Conservation (phyloP, 2,888 invertebrate species). For the Parascotia fuliginaria region DNA sequence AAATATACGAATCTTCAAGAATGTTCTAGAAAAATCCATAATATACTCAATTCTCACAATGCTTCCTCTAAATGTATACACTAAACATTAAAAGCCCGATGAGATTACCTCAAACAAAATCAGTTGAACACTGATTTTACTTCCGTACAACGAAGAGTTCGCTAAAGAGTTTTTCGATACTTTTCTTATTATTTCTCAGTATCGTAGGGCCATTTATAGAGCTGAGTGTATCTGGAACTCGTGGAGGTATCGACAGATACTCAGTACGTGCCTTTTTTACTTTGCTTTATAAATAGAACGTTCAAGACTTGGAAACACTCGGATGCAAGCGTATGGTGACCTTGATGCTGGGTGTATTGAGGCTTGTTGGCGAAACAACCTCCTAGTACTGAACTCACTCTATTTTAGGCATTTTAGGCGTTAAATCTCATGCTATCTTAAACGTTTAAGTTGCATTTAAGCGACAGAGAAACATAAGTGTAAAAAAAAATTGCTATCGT, state of each 20-base stretch:
- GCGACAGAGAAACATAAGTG: too few relatives aligned
- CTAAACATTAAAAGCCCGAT: not conserved
- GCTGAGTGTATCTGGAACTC: conserved; percentile 21
- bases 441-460: too few relatives aligned
- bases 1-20: too few relatives aligned
- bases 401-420: too few relatives aligned
- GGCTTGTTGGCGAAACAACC: too few relatives aligned
- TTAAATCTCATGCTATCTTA: too few relatives aligned
- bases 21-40: not conserved
- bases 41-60: not conserved
- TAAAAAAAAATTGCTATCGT: too few relatives aligned
- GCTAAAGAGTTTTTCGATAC: conserved; percentile 10
- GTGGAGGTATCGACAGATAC: conserved; percentile 22
- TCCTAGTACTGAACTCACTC: too few relatives aligned
- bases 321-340: conserved; percentile 15
- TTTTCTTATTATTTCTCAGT: conserved; percentile 6
- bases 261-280: conserved; percentile 25
- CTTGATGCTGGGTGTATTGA: not conserved
- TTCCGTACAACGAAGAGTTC: too few relatives aligned
- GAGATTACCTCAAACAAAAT: not conserved
- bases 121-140: not conserved
- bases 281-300: conserved; percentile 20
- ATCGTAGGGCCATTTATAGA: conserved; percentile 3
- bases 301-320: conserved; percentile 25
- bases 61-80: not conserved